Conservation (phyloP, 1,140 invertebrate genomes). For the Calycopis cecrops region DNA sequence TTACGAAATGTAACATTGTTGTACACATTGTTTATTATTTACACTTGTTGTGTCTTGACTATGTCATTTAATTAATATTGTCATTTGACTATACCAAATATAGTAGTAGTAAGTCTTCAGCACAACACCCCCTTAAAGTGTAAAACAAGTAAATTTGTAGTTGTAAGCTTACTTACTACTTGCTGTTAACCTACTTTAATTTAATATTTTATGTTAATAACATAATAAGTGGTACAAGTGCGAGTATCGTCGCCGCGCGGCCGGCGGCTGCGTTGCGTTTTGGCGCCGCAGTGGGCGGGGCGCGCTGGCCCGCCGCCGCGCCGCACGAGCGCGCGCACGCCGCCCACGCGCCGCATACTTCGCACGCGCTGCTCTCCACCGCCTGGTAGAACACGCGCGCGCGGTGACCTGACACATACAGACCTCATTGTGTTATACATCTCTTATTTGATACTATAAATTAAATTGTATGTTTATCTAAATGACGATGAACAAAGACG, state of each 20-base stretch:
- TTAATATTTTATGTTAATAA: constrained; percentile 1
- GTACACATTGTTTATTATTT: too few species aligned
- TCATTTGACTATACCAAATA: too few species aligned
- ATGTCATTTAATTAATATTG: too few species aligned
- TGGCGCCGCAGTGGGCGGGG: constrained; percentile 22
- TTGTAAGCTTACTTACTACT: too few species aligned
- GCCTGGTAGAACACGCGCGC: constrained; percentile 64
- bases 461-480: too few species aligned
- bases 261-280: constrained; percentile 10
- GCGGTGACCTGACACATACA: constrained; percentile 48
- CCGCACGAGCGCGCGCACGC: constrained; percentile 57
- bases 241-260: constrained; percentile 1
- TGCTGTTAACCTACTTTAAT: too few species aligned
- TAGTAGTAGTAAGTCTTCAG: too few species aligned
- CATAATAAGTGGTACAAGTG: constrained; percentile 5
- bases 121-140: too few species aligned
- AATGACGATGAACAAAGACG: too few species aligned
- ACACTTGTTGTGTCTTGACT: too few species aligned
- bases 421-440: neutral
- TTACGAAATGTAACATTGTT: neutral
- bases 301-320: constrained; percentile 37
- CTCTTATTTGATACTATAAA: too few species aligned
- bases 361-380: constrained; percentile 44
- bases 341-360: constrained; percentile 58
- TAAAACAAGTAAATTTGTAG: too few species aligned